Evolutionary conservation across 2,888 invertebrate genomes (phyloP), one percentile per base, ranked within the genome.

Genomic region (Papilio demoleus): DNA sequence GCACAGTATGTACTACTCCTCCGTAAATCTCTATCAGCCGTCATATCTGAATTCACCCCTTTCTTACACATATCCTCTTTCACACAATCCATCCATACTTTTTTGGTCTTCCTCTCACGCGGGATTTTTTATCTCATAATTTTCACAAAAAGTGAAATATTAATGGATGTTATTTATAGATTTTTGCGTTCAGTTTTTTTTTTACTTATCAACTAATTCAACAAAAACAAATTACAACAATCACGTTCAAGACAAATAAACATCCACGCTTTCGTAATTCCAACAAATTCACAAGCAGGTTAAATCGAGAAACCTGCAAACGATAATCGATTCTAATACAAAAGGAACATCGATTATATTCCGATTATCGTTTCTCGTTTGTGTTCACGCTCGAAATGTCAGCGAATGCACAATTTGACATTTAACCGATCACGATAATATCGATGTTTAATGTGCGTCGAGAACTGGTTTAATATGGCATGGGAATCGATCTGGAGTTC

Each of bases 351-450:
- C 53, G 53, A 53, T 27, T 53, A n/a, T n/a, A 53, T 53, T 53
- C 27, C 27, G 1, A 8, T 12, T 12, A 24, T 24, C 12, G 27
- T 14, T 8, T 53, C n/a, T 53, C 1, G 22, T 76, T 73, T 62
- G 75, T 76, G 70, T 79, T 79, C 78, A 77, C 77, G 74, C 72
- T 76, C 79, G 73, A 87, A 88, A 88, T 88, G 87, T 84, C 88
- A 87, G 82, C 69, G 64, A 68, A 60, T 74, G 72, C 74, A 80
- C 77, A 76, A 79, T 79, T 81, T 86, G 87, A 83, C 88, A 87
- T 82, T 82, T 81, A 79, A 73, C 72, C 73, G 84, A 84, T 85
- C 89, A 88, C 88, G 88, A 88, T 68, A 71, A 72, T 70, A 74
- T 77, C 68, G 63, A 62, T 58, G 40, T 68, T 63, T 68, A 31